A percentile compares a stretch with the other conserved stretches of the same genome.
Evolutionary conservation across 2,797 vertebrate species (phyloP).

Genomic region (Sebastes goodei): DNA sequence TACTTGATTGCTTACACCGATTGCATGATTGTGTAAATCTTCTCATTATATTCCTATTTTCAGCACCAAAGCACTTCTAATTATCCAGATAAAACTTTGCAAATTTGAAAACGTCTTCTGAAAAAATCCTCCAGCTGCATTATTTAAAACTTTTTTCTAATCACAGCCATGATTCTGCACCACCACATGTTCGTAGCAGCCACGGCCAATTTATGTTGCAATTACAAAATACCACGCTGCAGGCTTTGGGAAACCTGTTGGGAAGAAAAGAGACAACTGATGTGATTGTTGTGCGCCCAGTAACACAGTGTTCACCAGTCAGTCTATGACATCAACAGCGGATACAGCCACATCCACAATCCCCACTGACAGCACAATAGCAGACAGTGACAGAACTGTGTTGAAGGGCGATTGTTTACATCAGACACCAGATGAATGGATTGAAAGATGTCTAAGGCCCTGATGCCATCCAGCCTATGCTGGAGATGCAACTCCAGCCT

Average conservation of each 20-base stretch:
- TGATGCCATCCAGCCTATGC: neutral
- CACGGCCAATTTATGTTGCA: neutral
- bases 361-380: neutral
- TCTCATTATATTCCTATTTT: constrained; percentile 2
- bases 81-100: neutral
- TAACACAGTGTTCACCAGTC: constrained; percentile 19
- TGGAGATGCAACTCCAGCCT: neutral
- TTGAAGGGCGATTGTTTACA: constrained; percentile 19
- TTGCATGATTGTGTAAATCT: neutral
- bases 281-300: constrained; percentile 16
- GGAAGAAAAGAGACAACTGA: neutral
- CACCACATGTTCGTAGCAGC: neutral
- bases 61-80: neutral
- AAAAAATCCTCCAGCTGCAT: neutral
- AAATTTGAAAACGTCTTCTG: neutral
- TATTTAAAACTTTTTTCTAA: neutral
- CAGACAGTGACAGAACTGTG: constrained; percentile 17
- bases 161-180: neutral
- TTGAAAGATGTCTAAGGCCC: neutral
- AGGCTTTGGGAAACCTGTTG: neutral
- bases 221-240: neutral
- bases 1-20: neutral
- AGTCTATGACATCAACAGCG: constrained; percentile 3
- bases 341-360: constrained; percentile 26
- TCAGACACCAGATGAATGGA: neutral